A percentile compares a stretch with the other conserved stretches of the same genome.
Evolutionary conservation across 2,797 vertebrate species (phyloP).

Genomic region (Emydoidea blandingii): DNA sequence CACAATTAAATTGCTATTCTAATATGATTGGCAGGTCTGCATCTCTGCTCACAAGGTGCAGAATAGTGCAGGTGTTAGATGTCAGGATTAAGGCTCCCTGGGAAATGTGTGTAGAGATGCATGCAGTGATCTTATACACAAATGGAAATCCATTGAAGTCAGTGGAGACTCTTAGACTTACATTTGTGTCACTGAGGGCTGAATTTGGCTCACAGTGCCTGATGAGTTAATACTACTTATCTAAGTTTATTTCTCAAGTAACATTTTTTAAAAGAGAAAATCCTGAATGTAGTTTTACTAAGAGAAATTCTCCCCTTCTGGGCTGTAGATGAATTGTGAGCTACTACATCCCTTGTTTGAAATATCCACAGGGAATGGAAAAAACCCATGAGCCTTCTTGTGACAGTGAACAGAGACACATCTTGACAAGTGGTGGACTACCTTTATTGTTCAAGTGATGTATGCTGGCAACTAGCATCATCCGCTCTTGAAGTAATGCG

Average conservation of each 20-base stretch:
- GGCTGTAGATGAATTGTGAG: background rate
- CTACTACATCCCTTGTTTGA: background rate
- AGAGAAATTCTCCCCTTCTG: background rate
- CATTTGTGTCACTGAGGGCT: background rate
- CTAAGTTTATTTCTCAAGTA: background rate
- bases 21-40: background rate
- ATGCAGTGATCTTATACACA: background rate
- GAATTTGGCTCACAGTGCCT: background rate
- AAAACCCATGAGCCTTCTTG: conserved; percentile 17
- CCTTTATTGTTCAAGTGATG: background rate
- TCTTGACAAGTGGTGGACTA: conserved; percentile 8
- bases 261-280: conserved; percentile 8
- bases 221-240: background rate
- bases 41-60: background rate
- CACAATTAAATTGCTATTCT: background rate
- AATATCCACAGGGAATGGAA: background rate
- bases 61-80: background rate
- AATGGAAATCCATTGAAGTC: background rate
- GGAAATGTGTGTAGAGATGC: background rate
- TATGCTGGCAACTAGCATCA: background rate
- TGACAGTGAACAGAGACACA: conserved; percentile 23
- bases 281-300: background rate
- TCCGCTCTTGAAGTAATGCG: background rate
- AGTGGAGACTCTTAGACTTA: background rate
- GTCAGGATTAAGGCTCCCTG: background rate